A percentile compares a stretch with the other conserved stretches of the same genome.
Conservation (phyloP, 2,888 invertebrate species). For the Agapetus fuscipes region DNA sequence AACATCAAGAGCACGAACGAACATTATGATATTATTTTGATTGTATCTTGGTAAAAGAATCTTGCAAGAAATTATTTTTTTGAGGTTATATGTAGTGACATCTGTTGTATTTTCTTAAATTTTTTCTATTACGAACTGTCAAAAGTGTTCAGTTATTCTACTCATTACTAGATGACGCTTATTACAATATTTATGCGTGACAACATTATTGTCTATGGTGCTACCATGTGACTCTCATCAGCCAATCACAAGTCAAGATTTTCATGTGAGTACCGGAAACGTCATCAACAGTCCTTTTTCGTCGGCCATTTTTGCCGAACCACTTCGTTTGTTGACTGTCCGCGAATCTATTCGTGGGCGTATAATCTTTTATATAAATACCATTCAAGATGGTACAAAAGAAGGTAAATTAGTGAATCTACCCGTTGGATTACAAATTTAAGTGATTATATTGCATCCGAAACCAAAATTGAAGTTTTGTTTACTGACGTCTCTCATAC, state of each 20-base stretch:
- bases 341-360: conserved; percentile 45
- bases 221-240: conserved; percentile 5
- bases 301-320: conserved; percentile 46
- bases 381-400: conserved; percentile 46
- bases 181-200: no score
- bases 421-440: conserved; percentile 4
- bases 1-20: no score
- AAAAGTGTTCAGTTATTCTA: no score
- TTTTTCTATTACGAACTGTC: no score
- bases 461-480: conserved; percentile 3
- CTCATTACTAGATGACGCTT: no score
- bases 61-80: no score
- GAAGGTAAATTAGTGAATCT: conserved; percentile 36
- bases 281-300: conserved; percentile 30
- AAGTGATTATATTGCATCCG: not conserved
- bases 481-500: conserved; percentile 4
- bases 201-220: no score
- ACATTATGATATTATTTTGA: no score
- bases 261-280: conserved; percentile 7
- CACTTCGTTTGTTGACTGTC: conserved; percentile 39
- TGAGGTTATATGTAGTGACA: no score
- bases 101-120: no score
- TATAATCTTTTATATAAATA: conserved; percentile 39
- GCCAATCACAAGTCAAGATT: conserved; percentile 5
- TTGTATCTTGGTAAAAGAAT: no score